A percentile compares a stretch with the other conserved stretches of the same genome.
These are phyloP conservation scores for Phaedon cochleariae DNA, from an alignment of 2,888 invertebrate genomes.

Conservation along the genomic window DNA sequence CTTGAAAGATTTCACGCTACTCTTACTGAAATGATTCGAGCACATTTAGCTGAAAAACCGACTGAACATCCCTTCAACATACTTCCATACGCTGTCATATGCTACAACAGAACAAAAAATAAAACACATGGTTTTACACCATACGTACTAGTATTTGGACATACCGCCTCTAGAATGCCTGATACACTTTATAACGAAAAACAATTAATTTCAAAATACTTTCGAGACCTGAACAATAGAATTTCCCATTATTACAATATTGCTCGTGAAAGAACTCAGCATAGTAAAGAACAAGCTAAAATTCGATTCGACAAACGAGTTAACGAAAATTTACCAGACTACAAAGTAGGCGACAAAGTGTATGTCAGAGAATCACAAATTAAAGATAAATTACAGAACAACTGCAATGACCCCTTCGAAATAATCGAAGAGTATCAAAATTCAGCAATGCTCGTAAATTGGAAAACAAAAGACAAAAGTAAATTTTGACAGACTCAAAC, in stretches of 20 bases:
- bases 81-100: slow-evolving; percentile 25
- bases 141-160: slow-evolving; percentile 31
- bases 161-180: slow-evolving; percentile 14
- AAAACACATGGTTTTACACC: slow-evolving; percentile 28
- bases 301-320: background rate
- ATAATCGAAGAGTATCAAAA: background rate
- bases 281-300: background rate
- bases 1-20: slow-evolving; percentile 28
- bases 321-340: background rate
- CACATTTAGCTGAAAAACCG: slow-evolving; percentile 14
- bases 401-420: background rate
- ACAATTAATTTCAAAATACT: no score
- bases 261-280: slow-evolving; percentile 18
- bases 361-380: background rate
- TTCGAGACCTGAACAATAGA: slow-evolving; percentile 24
- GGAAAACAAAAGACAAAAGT: background rate
- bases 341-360: background rate
- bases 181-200: no score
- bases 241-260: slow-evolving; percentile 4
- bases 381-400: no score
- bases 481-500: background rate
- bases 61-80: slow-evolving; percentile 26
- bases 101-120: slow-evolving; percentile 24
- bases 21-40: slow-evolving; percentile 27
- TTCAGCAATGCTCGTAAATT: background rate